These are phyloP conservation scores for Trachurus trachurus DNA, from an alignment of 2,797 vertebrate genomes.

Conservation along the genomic window DNA sequence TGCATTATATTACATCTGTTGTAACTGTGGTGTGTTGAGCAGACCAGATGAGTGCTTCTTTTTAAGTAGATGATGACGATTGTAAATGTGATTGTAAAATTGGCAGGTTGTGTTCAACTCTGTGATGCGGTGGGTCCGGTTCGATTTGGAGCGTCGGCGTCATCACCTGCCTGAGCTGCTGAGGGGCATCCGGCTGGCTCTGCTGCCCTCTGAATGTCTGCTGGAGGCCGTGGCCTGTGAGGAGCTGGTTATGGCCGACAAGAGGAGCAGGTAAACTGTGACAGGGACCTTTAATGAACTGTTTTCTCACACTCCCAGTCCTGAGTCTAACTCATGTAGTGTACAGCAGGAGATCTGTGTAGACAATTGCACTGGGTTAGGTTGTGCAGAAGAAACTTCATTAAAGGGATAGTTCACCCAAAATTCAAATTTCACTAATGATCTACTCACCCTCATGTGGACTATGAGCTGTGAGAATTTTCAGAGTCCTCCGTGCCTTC, in stretches of 20 bases:
- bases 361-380: too few relatives aligned
- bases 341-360: too few relatives aligned
- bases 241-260: slow-evolving; percentile 90
- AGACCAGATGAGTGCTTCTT: not conserved
- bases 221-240: slow-evolving; percentile 91
- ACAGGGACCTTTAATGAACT: too few relatives aligned
- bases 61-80: not conserved
- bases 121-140: slow-evolving; percentile 92
- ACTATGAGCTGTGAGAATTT: too few relatives aligned
- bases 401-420: too few relatives aligned
- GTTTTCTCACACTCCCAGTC: too few relatives aligned
- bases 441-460: too few relatives aligned
- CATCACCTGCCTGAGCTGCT: slow-evolving; percentile 91
- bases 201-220: slow-evolving; percentile 92
- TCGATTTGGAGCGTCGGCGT: slow-evolving; percentile 87
- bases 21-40: not conserved
- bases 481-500: too few relatives aligned
- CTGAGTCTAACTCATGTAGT: too few relatives aligned
- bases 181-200: slow-evolving; percentile 90
- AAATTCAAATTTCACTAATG: too few relatives aligned
- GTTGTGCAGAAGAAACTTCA: too few relatives aligned
- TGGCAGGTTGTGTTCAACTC: slow-evolving; percentile 91
- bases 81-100: not conserved
- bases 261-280: slow-evolving; percentile 84
- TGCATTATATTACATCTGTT: not conserved